These are phyloP conservation scores for Mastigias papua DNA, from an alignment of 30 jellyfish, hydroid and myxozoan species.

Conservation along the genomic window DNA sequence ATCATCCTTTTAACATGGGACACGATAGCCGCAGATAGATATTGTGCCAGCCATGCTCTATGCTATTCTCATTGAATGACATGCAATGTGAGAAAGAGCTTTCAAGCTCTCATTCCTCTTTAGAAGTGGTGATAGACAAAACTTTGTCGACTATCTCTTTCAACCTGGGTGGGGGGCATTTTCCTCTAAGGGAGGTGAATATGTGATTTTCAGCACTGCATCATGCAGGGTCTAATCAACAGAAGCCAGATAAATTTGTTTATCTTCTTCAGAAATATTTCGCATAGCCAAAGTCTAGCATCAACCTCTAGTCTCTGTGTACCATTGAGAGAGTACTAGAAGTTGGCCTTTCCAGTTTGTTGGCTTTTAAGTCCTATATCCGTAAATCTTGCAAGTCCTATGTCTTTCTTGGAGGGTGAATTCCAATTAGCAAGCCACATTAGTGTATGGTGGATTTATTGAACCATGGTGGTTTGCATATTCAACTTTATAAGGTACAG, in stretches of 20 bases:
- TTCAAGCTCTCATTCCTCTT: constrained; percentile 28
- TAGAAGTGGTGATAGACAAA: not conserved
- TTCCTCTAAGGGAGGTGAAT: constrained; percentile 33
- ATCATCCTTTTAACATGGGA: too few species aligned
- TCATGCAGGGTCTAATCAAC: constrained; percentile 18
- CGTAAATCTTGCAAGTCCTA: constrained; percentile 6
- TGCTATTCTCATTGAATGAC: constrained; percentile 30
- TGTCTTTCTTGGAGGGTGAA: constrained; percentile 20
- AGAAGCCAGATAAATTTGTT: constrained; percentile 8
- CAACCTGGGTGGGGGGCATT: constrained; percentile 27
- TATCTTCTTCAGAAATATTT: constrained; percentile 33
- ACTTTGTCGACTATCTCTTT: constrained; percentile 33
- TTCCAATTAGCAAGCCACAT: constrained; percentile 49
- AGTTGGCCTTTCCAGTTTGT: constrained; percentile 3
- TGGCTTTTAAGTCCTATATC: constrained; percentile 41
- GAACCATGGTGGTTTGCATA: constrained; percentile 16
- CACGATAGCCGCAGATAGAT: too few species aligned
- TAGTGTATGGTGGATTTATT: constrained; percentile 31
- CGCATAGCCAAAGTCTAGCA: constrained; percentile 36
- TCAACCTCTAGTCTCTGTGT: constrained; percentile 20
- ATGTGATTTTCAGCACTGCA: constrained; percentile 24
- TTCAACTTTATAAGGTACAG: constrained; percentile 17
- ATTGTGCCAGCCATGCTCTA: constrained; percentile 43
- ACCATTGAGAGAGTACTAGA: constrained; percentile 22
- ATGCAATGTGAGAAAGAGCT: constrained; percentile 25